Conservation (phyloP, 2,888 invertebrate species). For the Acrobasis consociella region DNA sequence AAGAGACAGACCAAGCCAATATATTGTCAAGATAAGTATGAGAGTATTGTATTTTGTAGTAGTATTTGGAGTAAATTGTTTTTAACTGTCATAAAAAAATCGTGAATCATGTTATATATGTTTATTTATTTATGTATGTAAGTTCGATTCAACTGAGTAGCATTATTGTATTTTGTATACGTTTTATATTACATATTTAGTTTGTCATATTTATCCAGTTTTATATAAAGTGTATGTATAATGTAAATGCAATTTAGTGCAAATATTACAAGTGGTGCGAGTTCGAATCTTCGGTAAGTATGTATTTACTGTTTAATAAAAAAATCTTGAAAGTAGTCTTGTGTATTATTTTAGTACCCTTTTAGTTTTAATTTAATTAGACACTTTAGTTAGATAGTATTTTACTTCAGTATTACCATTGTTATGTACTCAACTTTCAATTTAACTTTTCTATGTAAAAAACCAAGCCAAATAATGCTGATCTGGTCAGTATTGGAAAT, state of each 20-base stretch:
- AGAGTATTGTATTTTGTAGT: slow-evolving; percentile 40
- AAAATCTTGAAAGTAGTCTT: slow-evolving; percentile 41
- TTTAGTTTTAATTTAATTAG: background rate
- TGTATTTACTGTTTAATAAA: slow-evolving; percentile 63
- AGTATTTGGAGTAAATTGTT: slow-evolving; percentile 67
- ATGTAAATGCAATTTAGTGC: slow-evolving; percentile 54
- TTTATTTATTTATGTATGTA: slow-evolving; percentile 2
- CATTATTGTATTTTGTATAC: slow-evolving; percentile 20
- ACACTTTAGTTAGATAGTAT: slow-evolving; percentile 22
- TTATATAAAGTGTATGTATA: slow-evolving; percentile 21
- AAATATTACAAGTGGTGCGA: slow-evolving; percentile 55
- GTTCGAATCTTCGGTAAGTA: slow-evolving; percentile 63
- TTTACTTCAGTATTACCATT: background rate
- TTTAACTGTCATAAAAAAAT: slow-evolving; percentile 32
- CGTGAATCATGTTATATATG: background rate
- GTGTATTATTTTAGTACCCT: slow-evolving; percentile 38
- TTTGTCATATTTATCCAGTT: background rate
- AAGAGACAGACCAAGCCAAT: slow-evolving; percentile 16
- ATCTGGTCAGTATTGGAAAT: too few relatives aligned
- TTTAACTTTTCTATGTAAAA: too few relatives aligned
- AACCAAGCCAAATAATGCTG: too few relatives aligned
- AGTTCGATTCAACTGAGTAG: background rate
- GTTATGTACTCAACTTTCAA: background rate
- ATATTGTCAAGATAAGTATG: slow-evolving; percentile 4
- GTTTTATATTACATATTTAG: background rate